Conservation (phyloP, 2,888 invertebrate species). For the Euphydryas editha region DNA sequence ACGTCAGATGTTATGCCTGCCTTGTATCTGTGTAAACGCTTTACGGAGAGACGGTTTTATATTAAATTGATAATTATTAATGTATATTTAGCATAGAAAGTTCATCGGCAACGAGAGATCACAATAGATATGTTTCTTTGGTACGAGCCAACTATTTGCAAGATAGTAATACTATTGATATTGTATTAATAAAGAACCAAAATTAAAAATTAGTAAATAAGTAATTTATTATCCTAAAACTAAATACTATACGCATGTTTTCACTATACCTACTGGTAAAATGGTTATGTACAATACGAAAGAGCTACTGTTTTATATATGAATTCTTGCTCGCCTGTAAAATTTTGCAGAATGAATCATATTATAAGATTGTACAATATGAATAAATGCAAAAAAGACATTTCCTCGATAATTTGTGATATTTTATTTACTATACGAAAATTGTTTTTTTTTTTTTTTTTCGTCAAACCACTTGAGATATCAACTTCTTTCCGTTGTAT, state of each 20-base stretch:
- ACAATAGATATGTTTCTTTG: constrained; percentile 69
- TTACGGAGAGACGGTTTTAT: constrained; percentile 69
- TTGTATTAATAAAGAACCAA: constrained; percentile 85
- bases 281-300: constrained; percentile 83
- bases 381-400: constrained; percentile 84
- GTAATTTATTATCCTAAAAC: constrained; percentile 85
- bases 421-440: constrained; percentile 28
- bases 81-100: constrained; percentile 79
- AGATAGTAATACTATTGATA: constrained; percentile 83
- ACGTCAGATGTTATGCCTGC: constrained; percentile 67
- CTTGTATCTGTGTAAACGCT: constrained; percentile 77
- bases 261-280: constrained; percentile 82
- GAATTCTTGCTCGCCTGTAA: constrained; percentile 85
- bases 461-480: neutral
- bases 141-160: constrained; percentile 75
- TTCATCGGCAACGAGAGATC: constrained; percentile 80
- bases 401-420: constrained; percentile 70
- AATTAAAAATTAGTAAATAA: constrained; percentile 82
- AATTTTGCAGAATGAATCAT: constrained; percentile 84
- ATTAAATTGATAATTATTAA: constrained; percentile 65
- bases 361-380: constrained; percentile 84
- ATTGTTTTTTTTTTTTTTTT: constrained; percentile 6
- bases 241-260: constrained; percentile 84
- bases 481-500: neutral
- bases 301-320: constrained; percentile 84